These are phyloP conservation scores for Myopa tessellatipennis DNA, from an alignment of 2,888 invertebrate genomes.

Conservation along the genomic window DNA sequence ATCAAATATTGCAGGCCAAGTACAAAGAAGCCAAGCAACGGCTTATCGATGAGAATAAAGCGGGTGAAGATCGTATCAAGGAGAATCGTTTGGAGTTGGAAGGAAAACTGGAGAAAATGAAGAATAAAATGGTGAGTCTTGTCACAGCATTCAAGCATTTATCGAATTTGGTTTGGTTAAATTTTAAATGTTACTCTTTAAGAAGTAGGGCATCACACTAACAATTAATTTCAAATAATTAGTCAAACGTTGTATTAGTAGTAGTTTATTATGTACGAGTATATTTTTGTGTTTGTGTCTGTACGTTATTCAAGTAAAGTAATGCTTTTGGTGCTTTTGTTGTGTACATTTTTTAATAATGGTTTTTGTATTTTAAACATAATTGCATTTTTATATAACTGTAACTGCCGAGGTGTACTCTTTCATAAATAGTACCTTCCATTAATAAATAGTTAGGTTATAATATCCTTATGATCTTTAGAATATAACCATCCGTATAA, in stretches of 20 bases:
- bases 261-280: slow-evolving; percentile 12
- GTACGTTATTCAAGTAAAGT: not conserved
- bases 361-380: too few relatives aligned
- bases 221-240: slow-evolving; percentile 1
- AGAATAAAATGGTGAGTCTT: slow-evolving; percentile 81
- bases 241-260: slow-evolving; percentile 16
- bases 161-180: slow-evolving; percentile 11
- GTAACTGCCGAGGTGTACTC: too few relatives aligned
- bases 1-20: slow-evolving; percentile 64
- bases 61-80: slow-evolving; percentile 61
- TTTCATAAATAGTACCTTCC: too few relatives aligned
- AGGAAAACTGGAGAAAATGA: slow-evolving; percentile 81
- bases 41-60: slow-evolving; percentile 49
- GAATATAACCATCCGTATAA: too few relatives aligned
- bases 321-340: not conserved
- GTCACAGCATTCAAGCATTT: not conserved
- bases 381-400: too few relatives aligned
- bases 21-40: slow-evolving; percentile 59
- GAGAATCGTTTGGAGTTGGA: slow-evolving; percentile 74
- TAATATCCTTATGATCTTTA: too few relatives aligned
- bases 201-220: slow-evolving; percentile 49
- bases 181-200: not conserved
- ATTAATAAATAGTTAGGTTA: too few relatives aligned
- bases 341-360: too few relatives aligned
- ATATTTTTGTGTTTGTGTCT: slow-evolving; percentile 4